These are phyloP conservation scores for Synaphobranchus kaupii DNA, from an alignment of 2,797 vertebrate genomes.

Conservation along the genomic window DNA sequence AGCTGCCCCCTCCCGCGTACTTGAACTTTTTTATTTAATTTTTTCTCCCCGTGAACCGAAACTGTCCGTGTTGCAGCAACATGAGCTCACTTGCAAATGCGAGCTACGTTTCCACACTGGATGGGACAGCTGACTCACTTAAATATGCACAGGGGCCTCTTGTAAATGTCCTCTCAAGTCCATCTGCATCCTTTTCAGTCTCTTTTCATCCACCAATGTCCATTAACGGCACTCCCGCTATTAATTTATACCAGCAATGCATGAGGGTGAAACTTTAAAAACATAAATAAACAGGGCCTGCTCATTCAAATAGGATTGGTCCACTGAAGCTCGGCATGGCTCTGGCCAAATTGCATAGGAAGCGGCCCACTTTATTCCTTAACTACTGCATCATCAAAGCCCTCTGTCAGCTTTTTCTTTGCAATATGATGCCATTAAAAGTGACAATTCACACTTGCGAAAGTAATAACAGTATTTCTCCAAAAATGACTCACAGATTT, in stretches of 20 bases:
- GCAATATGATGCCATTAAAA: constrained; percentile 63
- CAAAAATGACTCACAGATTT: constrained; percentile 44
- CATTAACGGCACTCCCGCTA: neutral
- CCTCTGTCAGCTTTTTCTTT: constrained; percentile 52
- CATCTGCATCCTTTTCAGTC: too few species aligned
- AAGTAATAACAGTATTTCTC: constrained; percentile 49
- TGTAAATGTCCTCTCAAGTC: neutral
- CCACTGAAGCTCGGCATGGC: neutral
- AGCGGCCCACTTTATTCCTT: neutral
- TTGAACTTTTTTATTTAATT: constrained; percentile 7
- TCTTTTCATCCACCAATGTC: neutral
- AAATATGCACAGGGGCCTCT: neutral
- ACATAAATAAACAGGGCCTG: neutral
- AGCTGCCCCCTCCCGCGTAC: constrained; percentile 22
- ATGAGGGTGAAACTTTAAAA: neutral
- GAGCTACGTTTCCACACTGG: neutral
- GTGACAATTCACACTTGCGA: constrained; percentile 58
- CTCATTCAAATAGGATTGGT: neutral
- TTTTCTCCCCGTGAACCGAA: neutral
- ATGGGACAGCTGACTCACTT: neutral
- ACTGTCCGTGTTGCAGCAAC: neutral
- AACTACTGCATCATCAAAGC: neutral
- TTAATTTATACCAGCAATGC: neutral
- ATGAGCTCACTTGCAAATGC: constrained; percentile 1
- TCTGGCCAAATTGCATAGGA: neutral